phyloP scores from a whole-genome alignment of 2,888 invertebrate species.

The Suillia variegata region DNA sequence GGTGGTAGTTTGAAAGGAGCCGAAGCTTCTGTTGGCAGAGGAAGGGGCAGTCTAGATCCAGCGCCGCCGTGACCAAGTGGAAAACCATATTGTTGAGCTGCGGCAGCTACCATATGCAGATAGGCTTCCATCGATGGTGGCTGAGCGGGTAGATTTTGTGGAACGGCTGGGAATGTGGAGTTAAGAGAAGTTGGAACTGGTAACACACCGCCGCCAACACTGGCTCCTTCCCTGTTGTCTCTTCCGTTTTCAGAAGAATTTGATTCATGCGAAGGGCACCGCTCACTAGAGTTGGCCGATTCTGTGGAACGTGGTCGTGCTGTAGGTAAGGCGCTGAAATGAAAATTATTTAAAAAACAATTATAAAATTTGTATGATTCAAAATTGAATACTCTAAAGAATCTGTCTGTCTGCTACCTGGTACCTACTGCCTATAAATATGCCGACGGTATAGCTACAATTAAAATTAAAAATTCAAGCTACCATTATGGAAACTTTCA shows the following conservation, averaged over 20 bases:
- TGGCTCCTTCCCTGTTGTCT: slow-evolving; percentile 23
- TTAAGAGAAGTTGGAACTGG: slow-evolving; percentile 38
- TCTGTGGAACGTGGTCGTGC: slow-evolving; percentile 58
- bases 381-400: background rate
- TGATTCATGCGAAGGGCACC: slow-evolving; percentile 80
- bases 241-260: slow-evolving; percentile 70
- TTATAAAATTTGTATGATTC: background rate
- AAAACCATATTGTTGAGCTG: slow-evolving; percentile 75
- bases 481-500: no score
- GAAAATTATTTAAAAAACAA: background rate
- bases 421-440: background rate
- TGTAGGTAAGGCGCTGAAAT: slow-evolving; percentile 56
- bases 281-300: slow-evolving; percentile 65
- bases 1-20: slow-evolving; percentile 61
- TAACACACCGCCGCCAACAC: slow-evolving; percentile 31
- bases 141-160: slow-evolving; percentile 68
- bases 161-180: slow-evolving; percentile 55
- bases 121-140: slow-evolving; percentile 86
- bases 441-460: no score
- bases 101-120: slow-evolving; percentile 72
- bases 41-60: slow-evolving; percentile 47
- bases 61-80: slow-evolving; percentile 65
- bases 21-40: slow-evolving; percentile 71
- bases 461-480: background rate
- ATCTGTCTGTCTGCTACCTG: slow-evolving; percentile 1